A percentile compares a stretch with the other conserved stretches of the same genome.
Evolutionary conservation across 1,140 invertebrate species (phyloP).

Genomic region (Thaumetopoea pityocampa): DNA sequence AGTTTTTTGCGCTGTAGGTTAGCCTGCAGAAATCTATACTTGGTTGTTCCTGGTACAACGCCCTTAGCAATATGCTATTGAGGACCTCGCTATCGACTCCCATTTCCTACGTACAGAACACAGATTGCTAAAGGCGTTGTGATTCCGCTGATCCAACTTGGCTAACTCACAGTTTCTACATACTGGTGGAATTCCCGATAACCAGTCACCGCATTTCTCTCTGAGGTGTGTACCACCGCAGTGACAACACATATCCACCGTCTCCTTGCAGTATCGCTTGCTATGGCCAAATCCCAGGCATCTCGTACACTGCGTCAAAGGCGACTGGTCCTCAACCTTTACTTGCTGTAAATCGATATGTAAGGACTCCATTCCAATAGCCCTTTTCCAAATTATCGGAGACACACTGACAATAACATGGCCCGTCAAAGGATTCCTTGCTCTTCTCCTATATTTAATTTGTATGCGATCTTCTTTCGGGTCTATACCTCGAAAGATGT

Average conservation of each 20-base stretch:
- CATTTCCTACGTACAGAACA: not conserved
- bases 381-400: not conserved
- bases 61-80: conserved; percentile 8
- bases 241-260: not conserved
- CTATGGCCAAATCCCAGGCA: conserved; percentile 15
- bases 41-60: not conserved
- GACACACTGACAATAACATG: not conserved
- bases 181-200: not conserved
- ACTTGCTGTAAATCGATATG: not conserved
- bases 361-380: not conserved
- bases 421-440: conserved; percentile 1
- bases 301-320: conserved; percentile 7
- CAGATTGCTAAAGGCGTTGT: not conserved
- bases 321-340: conserved; percentile 8
- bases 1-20: conserved; percentile 17
- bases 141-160: not conserved
- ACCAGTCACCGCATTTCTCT: not conserved
- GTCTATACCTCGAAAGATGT: not conserved
- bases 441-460: conserved; percentile 2
- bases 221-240: conserved; percentile 2
- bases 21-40: conserved; percentile 3
- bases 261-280: conserved; percentile 1
- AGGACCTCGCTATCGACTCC: not conserved
- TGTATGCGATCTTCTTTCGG: not conserved
- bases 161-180: not conserved